Conservation (phyloP, 2,888 invertebrate genomes). For the Drosophila mulleri region DNA sequence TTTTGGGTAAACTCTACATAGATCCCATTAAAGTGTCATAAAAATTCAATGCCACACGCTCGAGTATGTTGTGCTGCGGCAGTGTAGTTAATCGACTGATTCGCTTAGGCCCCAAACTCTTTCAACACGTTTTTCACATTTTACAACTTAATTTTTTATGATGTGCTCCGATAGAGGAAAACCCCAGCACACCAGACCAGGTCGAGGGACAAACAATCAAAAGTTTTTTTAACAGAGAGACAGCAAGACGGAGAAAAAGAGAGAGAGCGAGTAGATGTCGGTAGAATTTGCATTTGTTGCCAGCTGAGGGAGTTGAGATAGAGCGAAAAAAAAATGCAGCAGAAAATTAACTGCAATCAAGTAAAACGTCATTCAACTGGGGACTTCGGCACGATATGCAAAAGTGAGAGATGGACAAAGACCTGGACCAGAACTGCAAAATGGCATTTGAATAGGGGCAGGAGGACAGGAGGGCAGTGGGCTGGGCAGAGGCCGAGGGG, state of each 20-base stretch:
- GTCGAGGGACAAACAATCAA: slow-evolving; percentile 64
- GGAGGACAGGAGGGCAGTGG: background rate
- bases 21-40: slow-evolving; percentile 39
- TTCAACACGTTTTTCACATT: slow-evolving; percentile 73
- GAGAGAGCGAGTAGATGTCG: background rate
- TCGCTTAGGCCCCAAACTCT: slow-evolving; percentile 52
- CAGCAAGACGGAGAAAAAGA: background rate
- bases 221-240: slow-evolving; percentile 26
- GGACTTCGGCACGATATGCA: slow-evolving; percentile 30
- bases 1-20: background rate
- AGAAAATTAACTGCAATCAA: slow-evolving; percentile 83
- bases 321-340: slow-evolving; percentile 10
- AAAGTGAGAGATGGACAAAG: slow-evolving; percentile 18
- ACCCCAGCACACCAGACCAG: slow-evolving; percentile 18
- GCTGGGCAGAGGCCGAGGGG: background rate
- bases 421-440: slow-evolving; percentile 31
- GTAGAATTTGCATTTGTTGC: slow-evolving; percentile 76
- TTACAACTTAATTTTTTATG: slow-evolving; percentile 76
- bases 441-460: slow-evolving; percentile 8
- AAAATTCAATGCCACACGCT: slow-evolving; percentile 47
- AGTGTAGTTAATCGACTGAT: slow-evolving; percentile 39
- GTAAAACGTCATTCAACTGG: slow-evolving; percentile 75
- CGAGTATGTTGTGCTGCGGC: slow-evolving; percentile 15
- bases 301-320: slow-evolving; percentile 34
- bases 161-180: slow-evolving; percentile 34